These are phyloP conservation scores for Maconellicoccus hirsutus DNA, from an alignment of 1,140 invertebrate genomes.

Conservation along the genomic window DNA sequence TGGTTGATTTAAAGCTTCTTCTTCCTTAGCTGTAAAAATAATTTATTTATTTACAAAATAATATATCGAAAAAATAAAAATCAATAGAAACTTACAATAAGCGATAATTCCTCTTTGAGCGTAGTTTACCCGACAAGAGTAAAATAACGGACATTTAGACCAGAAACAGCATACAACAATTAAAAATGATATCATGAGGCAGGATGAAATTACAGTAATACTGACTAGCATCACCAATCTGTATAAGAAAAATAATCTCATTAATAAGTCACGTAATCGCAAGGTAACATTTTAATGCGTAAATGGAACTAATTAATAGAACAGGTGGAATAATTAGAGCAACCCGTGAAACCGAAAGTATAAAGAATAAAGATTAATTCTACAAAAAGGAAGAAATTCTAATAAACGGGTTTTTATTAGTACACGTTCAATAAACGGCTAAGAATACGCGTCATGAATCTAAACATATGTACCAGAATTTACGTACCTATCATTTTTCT, in stretches of 20 bases:
- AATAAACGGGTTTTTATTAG: too few species aligned
- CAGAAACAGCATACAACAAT: constrained; percentile 33
- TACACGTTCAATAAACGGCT: too few species aligned
- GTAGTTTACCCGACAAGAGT: constrained; percentile 31
- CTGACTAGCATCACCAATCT: constrained; percentile 30
- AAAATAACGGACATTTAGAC: constrained; percentile 33
- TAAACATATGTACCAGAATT: too few species aligned
- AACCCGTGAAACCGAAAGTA: too few species aligned
- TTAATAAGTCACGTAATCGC: too few species aligned
- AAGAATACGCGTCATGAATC: too few species aligned
- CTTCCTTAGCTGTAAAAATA: constrained; percentile 25
- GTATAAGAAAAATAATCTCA: neutral
- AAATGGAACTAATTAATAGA: too few species aligned
- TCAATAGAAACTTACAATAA: constrained; percentile 29
- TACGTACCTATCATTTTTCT: neutral
- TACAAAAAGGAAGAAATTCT: too few species aligned
- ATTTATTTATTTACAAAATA: neutral
- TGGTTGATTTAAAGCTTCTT: constrained; percentile 21
- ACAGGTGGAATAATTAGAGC: too few species aligned
- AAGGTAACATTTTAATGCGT: too few species aligned
- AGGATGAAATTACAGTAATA: constrained; percentile 30
- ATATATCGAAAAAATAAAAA: neutral
- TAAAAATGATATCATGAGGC: constrained; percentile 29
- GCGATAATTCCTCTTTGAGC: constrained; percentile 30
- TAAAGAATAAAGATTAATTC: too few species aligned